Evolutionary conservation across 1,140 invertebrate species (phyloP), one percentile per base, ranked within the genome.

Genomic region (Elymnias hypermnestra): DNA sequence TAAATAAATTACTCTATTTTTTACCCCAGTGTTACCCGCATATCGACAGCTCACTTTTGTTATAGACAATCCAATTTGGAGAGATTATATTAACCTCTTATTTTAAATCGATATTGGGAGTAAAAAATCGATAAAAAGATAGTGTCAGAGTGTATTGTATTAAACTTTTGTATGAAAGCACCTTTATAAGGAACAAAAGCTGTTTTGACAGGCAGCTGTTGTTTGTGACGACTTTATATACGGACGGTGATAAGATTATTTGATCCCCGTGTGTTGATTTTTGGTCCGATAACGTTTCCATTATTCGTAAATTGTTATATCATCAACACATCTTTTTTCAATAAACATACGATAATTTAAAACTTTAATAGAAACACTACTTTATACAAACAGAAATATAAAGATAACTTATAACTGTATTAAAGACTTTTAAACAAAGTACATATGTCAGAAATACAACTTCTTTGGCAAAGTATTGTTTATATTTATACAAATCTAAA

Each of bases 131-230:
- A 61, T 66, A 66, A 73, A 63, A 49, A 60, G 61, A 72, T 73
- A 72, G 23, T 49, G 66, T 61, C 60, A 55, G 54, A 41, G 22
- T 23, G 22, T 40, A 38, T 46, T 43, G 35, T 58, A 48, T 35
- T 56, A 61, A 55, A 61, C 53, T 71, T 62, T 66, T 67, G 63
- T 75, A 44, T 58, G 59, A 45, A 65, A 71, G 63, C 73, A 77
- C 73, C 68, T 77, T 77, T 70, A 72, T 72, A 61, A 33, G 12
- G 53, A 49, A 72, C 56, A 71, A 68, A 66, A 66, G 63, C 56
- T 72, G 63, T 75, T 74, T 60, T 70, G 65, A 76, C 70, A 60
- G 52, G 59, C 72, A 76, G 70, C 62, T 76, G 72, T 53, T 64
- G 58, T 55, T 59, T 53, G 54, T 61, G 59, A 62, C 62, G 61